Evolutionary conservation across 2,113 vertebrate species (phyloP).

Genomic region (Patagioenas fasciata): DNA sequence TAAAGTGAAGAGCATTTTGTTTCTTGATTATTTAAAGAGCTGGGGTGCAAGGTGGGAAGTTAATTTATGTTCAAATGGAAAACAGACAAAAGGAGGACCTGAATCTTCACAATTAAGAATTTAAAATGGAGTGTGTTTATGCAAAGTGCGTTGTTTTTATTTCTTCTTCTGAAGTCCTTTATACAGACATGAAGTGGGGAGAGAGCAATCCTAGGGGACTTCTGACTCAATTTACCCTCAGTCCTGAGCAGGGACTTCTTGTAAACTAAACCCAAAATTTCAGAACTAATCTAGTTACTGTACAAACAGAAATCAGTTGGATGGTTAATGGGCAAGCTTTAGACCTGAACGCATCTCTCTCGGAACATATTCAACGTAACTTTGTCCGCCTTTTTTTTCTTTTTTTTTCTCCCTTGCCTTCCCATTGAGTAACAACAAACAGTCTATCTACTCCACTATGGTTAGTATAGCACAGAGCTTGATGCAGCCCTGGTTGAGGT

Average conservation of each 20-base stretch:
- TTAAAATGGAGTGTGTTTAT: neutral
- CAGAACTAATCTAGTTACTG: neutral
- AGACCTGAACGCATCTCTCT: neutral
- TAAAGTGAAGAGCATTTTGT: neutral
- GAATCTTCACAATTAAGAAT: neutral
- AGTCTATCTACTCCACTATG: conserved; percentile 11
- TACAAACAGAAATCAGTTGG: neutral
- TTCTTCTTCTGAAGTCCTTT: neutral
- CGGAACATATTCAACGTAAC: neutral
- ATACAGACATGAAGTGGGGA: neutral
- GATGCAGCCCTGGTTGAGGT: conserved; percentile 74
- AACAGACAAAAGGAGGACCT: neutral
- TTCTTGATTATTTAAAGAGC: neutral
- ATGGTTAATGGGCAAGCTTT: neutral
- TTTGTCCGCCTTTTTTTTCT: neutral
- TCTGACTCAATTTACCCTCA: neutral
- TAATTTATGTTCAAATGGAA: neutral
- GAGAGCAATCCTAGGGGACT: neutral
- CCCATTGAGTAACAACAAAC: neutral
- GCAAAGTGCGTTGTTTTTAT: neutral
- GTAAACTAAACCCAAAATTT: neutral
- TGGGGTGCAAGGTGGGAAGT: neutral
- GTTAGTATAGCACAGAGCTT: conserved; percentile 50
- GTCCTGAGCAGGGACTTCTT: neutral
- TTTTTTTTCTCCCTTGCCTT: neutral